These are phyloP conservation scores for Rhipidura dahli DNA, from an alignment of 2,113 vertebrate species.

Conservation along the genomic window DNA sequence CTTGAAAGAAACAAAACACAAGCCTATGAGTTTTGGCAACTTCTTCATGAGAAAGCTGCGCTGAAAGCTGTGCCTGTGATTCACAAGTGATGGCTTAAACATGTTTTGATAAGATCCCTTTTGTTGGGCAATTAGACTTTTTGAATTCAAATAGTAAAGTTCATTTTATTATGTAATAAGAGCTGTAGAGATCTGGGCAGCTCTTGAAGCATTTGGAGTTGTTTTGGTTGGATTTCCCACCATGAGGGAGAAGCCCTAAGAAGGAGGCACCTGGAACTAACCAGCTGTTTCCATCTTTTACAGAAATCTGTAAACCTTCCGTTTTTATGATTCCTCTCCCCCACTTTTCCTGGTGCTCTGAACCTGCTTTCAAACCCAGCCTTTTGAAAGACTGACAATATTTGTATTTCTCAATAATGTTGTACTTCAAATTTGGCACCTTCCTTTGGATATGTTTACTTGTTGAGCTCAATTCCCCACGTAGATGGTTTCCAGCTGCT, in stretches of 20 bases:
- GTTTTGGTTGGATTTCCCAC: neutral
- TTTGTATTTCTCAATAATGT: neutral
- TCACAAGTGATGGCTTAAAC: conserved; percentile 10
- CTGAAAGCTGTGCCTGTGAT: conserved; percentile 2
- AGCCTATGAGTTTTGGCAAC: neutral
- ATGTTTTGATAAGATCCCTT: conserved; percentile 12
- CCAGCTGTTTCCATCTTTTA: neutral
- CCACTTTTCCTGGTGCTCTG: neutral
- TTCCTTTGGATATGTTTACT: neutral
- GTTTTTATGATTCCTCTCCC: neutral
- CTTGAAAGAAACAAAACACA: neutral
- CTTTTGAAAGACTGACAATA: neutral
- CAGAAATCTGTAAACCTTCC: neutral
- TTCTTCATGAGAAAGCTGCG: neutral
- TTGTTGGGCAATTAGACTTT: conserved; percentile 13
- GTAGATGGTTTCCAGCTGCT: neutral
- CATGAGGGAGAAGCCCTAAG: neutral
- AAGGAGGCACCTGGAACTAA: neutral
- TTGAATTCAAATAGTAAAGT: neutral
- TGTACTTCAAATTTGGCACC: neutral
- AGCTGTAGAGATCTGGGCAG: neutral
- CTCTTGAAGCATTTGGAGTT: neutral
- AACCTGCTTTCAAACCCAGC: neutral
- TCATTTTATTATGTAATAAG: neutral
- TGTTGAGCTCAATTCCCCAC: neutral